Evolutionary conservation across 92 coral and sea anemone genomes (phyloP).

Genomic region (Galaxea fascicularis): DNA sequence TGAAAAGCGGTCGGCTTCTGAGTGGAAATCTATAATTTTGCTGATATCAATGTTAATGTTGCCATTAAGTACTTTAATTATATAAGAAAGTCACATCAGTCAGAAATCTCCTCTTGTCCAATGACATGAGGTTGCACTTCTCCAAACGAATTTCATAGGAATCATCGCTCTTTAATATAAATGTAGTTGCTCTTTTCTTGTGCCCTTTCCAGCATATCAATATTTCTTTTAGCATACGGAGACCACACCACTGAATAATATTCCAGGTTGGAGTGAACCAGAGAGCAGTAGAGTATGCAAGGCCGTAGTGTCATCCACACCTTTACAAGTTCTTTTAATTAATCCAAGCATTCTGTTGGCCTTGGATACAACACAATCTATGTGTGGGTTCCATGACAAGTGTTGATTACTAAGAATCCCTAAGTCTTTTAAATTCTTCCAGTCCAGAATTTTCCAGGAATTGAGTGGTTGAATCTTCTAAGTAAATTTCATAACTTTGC

Average conservation of each 20-base stretch:
- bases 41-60: not conserved
- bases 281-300: conserved; percentile 43
- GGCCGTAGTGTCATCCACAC: conserved; percentile 34
- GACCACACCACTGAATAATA: too few species aligned
- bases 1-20: conserved; percentile 12
- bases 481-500: conserved; percentile 20
- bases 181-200: conserved; percentile 30
- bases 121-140: conserved; percentile 19
- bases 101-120: conserved; percentile 19
- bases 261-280: conserved; percentile 40
- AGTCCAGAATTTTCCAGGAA: conserved; percentile 31
- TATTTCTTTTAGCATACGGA: conserved; percentile 13
- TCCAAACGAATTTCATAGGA: too few species aligned
- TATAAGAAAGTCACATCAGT: conserved; percentile 23
- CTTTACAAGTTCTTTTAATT: too few species aligned
- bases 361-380: conserved; percentile 39
- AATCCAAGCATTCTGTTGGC: too few species aligned
- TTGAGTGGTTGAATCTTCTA: conserved; percentile 41
- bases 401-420: conserved; percentile 28
- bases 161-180: conserved; percentile 1
- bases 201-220: conserved; percentile 18
- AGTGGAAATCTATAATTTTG: not conserved
- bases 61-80: conserved; percentile 39
- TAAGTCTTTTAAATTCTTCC: conserved; percentile 39
- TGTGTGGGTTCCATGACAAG: conserved; percentile 38